These are phyloP conservation scores for Melinaea marsaeus DNA, from an alignment of 2,888 invertebrate genomes.

Conservation along the genomic window DNA sequence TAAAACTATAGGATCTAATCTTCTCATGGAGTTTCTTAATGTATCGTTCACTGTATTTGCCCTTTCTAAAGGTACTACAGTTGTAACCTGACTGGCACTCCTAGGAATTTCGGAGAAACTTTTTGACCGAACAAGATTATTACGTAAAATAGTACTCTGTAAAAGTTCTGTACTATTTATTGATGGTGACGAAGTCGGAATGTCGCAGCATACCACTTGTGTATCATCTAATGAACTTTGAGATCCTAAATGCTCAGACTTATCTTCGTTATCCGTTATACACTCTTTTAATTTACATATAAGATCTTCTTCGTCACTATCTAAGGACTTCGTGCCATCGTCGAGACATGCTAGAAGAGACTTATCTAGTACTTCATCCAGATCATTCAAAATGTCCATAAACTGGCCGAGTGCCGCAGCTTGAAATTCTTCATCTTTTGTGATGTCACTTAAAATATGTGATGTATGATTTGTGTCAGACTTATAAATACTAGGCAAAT, in stretches of 20 bases:
- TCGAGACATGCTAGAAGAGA: conserved; percentile 69
- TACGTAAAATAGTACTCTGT: conserved; percentile 42
- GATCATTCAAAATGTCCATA: conserved; percentile 77
- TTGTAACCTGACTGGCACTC: conserved; percentile 44
- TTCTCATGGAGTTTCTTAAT: conserved; percentile 66
- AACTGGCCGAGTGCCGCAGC: conserved; percentile 71
- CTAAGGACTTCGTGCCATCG: conserved; percentile 55
- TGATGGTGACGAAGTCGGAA: conserved; percentile 41
- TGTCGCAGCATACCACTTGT: conserved; percentile 54
- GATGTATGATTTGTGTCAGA: conserved; percentile 69
- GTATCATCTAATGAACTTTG: conserved; percentile 59
- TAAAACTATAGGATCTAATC: conserved; percentile 66
- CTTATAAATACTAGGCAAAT: conserved; percentile 69
- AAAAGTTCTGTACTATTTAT: conserved; percentile 44
- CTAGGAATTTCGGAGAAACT: conserved; percentile 63
- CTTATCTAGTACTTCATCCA: conserved; percentile 79
- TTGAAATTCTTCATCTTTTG: conserved; percentile 71
- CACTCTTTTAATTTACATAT: conserved; percentile 68
- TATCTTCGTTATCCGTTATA: conserved; percentile 49
- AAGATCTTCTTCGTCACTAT: conserved; percentile 71
- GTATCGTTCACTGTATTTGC: conserved; percentile 56
- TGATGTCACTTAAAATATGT: conserved; percentile 60
- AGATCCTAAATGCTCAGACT: conserved; percentile 48
- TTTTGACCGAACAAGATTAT: conserved; percentile 59
- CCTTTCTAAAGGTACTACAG: conserved; percentile 53